Base-by-base conservation (phyloP, 2,888 invertebrate genomes). In the Macrosiphum euphorbiae region DNA sequence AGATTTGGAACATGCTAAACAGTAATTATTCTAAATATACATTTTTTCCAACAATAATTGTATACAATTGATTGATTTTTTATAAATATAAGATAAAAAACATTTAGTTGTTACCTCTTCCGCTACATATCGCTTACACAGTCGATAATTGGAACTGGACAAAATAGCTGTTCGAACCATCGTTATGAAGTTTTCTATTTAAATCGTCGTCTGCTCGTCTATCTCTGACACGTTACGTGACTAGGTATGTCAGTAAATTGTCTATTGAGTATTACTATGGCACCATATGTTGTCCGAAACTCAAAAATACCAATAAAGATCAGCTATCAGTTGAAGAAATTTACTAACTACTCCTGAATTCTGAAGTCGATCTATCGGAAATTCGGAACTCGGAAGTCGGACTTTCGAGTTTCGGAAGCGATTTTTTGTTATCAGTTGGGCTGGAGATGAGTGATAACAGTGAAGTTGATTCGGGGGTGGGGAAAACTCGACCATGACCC, bases 401-500 rank as follows among this genome's bases (percentile, higher is more conserved):
- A n/a, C n/a, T n/a, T n/a, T n/a, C n/a, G n/a, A n/a, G n/a, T n/a
- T n/a, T 67, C 16, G n/a, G 35, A 78, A 35, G 7, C 35, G 78
- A 8, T 35, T 20, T 35, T 35, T 78, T 7, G 35, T 78, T 78
- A 78, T 78, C 78, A 78, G 78, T 78, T 20, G 8, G 3, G 35
- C 20, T 20, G 20, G 35, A 35, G 78, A 78, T 78, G 35, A 78
- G 78, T 35, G 78, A 78, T 78, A 78, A 78, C 7, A 35, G 35
- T 78, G 20, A 78, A 24, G 78, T 78, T 78, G 35, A n/a, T 35
- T 78, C 44, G 5, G 67, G 90, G 86, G 90, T 44, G 90, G 67
- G 90, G 85, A 67, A 61, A 52, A 28, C 52, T 24, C 87, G 90
- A 93, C 94, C 90, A 50, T 94, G 94, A 94, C 94, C 94, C n/a